A percentile compares a stretch with the other conserved stretches of the same genome.
Conservation (phyloP, 2,113 vertebrate genomes). For the Psephotus haematonotus region DNA sequence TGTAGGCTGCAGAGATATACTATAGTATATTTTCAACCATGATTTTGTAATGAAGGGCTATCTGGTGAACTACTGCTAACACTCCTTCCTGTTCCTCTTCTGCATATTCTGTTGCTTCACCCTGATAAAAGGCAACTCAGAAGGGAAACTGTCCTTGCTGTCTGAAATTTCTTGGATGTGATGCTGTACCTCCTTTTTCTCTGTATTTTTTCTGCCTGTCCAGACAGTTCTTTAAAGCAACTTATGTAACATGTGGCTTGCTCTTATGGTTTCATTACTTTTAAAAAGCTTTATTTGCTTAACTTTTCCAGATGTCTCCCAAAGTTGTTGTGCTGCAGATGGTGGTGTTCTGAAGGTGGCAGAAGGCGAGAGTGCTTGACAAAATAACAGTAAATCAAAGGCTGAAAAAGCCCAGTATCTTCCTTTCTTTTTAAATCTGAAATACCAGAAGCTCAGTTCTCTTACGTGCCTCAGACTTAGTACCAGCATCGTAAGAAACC, state of each 20-base stretch:
- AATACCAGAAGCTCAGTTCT: background rate
- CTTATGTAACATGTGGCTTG: background rate
- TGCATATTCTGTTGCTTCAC: background rate
- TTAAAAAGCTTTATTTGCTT: accelerated
- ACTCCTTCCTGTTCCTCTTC: background rate
- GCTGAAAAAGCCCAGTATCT: accelerated
- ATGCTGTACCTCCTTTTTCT: background rate
- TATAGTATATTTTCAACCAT: background rate
- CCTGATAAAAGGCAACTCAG: background rate
- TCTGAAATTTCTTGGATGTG: background rate
- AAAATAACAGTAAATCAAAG: background rate
- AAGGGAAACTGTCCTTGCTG: background rate
- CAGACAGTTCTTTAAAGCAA: background rate
- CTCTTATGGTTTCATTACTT: background rate
- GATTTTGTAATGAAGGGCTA: background rate
- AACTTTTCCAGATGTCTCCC: background rate
- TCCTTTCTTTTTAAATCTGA: background rate
- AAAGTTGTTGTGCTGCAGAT: background rate
- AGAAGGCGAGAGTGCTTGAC: background rate
- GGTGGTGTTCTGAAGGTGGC: accelerated
- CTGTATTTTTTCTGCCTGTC: background rate
- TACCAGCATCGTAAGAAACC: background rate
- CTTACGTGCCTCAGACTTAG: background rate
- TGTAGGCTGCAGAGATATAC: background rate
- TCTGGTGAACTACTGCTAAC: background rate